Evolutionary conservation across 2,888 invertebrate genomes (phyloP).

Genomic region (Seira musarum): DNA sequence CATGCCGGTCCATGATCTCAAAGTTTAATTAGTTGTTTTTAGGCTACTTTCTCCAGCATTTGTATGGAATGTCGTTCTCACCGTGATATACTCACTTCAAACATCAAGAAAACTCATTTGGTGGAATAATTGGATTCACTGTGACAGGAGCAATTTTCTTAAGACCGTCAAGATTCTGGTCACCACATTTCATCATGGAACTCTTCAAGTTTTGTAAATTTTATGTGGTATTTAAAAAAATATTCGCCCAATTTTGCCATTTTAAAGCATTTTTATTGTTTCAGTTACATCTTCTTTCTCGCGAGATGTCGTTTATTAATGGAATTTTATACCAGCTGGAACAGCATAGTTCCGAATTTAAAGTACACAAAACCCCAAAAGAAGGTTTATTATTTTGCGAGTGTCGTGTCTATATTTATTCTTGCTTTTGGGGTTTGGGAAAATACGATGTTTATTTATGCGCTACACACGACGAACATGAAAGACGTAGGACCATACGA

Average conservation of each 20-base stretch:
- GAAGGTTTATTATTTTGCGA: constrained; percentile 14
- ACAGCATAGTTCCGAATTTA: background rate
- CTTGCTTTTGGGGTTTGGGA: constrained; percentile 21
- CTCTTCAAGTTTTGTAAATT: too few species aligned
- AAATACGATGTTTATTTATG: constrained; percentile 23
- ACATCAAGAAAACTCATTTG: too few species aligned
- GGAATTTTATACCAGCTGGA: constrained; percentile 13
- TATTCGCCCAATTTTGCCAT: too few species aligned
- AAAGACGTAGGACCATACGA: constrained; percentile 36
- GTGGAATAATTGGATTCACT: too few species aligned
- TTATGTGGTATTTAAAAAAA: too few species aligned
- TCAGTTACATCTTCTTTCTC: constrained; percentile 30
- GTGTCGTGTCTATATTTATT: constrained; percentile 17
- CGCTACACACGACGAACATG: constrained; percentile 27
- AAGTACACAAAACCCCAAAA: constrained; percentile 11
- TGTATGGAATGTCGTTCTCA: constrained; percentile 25
- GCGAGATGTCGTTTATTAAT: constrained; percentile 21
- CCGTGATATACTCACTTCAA: constrained; percentile 26
- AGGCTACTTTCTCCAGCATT: constrained; percentile 33
- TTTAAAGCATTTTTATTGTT: background rate
- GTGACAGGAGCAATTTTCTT: constrained; percentile 5
- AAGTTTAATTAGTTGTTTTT: too few species aligned
- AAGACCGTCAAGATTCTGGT: constrained; percentile 20
- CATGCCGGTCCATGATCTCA: too few species aligned
- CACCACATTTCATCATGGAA: background rate